Evolutionary conservation across 2,797 vertebrate species (phyloP), one percentile per base, ranked within the genome.

Genomic region (Ptychadena robeensis): DNA sequence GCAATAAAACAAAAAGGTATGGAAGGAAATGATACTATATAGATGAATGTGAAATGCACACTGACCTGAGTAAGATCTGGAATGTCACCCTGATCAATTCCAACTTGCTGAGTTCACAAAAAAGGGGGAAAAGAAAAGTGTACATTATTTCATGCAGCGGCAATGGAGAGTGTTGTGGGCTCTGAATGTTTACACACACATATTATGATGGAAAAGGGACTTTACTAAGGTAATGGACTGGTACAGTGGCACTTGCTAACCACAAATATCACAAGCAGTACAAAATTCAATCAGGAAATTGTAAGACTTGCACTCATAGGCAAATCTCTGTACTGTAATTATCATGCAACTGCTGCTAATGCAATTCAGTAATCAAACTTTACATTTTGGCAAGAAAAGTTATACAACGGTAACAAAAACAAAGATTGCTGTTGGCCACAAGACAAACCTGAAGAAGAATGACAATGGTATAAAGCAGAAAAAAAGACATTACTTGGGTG

Each of bases 51-150:
- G 90, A 93, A 87, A 93, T 88, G 91, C 87, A 93, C 91, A 98
- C 96, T 97, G 94, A 98, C 96, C 97, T 98, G 96, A 93, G 95
- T 96, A 92, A 99, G 94, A 95, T 97, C 94, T 87, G 96, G 97
- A 95, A 99, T 97, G 93, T 96, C 93, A 91, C 95, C 96, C 93
- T 95, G 95, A 95, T 97, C 96, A 93, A 99, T 96, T 94, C 97
- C 97, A 94, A 97, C 95, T 96, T 98, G 95, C 98, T 98, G 94
- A 93, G 91, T 90, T 96, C 93, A 93, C 89, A 95, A 91, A 94
- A 95, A 92, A 72, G 53, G 73, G 86, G 77, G 74, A 88, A 88
- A 82, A 86, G 85, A 87, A 70, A 76, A 86, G 67, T 70, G 48
- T 61, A 88, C 18, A 85, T 93, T 91, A 91, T 18, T 90, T 76